Base-by-base conservation (phyloP, 2,113 vertebrate genomes). In the Tyto alba region DNA sequence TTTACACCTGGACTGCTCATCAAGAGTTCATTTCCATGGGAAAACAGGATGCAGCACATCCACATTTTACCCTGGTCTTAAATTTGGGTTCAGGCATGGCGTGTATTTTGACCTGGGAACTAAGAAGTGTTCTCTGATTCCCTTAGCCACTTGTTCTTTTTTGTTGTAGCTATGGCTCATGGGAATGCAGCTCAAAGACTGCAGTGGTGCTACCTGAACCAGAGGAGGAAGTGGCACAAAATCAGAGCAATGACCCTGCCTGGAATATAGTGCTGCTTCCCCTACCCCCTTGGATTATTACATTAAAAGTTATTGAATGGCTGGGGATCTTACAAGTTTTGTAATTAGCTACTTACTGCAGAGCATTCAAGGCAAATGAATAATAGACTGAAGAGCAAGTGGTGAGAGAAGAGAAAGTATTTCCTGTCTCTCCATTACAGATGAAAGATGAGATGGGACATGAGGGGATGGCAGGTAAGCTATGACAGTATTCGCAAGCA, bases 341-440 rank as follows among this genome's bases (percentile, higher is more conserved):
- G 57, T 56, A 56, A 90, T 62, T 62, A 52, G 13, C 17, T 59
- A 7, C 57, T 89, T 84, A n/a, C 26, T 75, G 27, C 41, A 72
- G 53, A 73, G 53, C 17, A 30, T 72, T 77, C 13, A 32, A 63
- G 68, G n/a, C 56, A 63, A 68, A 59, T 16, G 13, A 53, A 20
- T 48, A 38, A 67, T 29, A 56, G 52, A 48, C 29, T 43, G 63
- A 76, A 67, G 19, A 71, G 48, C 59, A 85, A 68, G 55, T 50
- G 38, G 17, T 67, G 63, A 76, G 52, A 75, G 22, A 57, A 76
- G 16, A 79, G 18, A 57, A 52, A 43, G 32, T 16, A 21, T 85
- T 64, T 75, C 57, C 30, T 80, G 5, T 52, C 48, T 68, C 19
- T 62, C 23, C 11, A 3, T 64, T 29, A 34, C 0, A 0, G 43